These are phyloP conservation scores for Auanema sp. DNA, from an alignment of 2,888 invertebrate genomes.

Conservation along the genomic window DNA sequence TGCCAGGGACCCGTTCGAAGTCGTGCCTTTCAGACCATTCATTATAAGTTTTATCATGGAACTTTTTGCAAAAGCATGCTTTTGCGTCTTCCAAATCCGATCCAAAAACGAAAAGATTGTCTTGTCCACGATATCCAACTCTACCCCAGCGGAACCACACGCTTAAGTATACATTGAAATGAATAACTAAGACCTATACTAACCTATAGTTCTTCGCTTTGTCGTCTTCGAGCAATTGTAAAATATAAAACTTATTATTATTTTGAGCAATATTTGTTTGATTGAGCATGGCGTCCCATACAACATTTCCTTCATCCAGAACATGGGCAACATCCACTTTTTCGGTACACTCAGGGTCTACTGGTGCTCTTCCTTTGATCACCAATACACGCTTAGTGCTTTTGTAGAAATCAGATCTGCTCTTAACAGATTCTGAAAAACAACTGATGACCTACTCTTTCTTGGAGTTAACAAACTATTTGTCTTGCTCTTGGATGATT, in stretches of 20 bases:
- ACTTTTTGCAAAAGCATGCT: constrained; percentile 67
- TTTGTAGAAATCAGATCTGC: background rate
- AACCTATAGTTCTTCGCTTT: constrained; percentile 61
- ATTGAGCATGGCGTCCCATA: constrained; percentile 69
- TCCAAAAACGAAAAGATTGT: constrained; percentile 65
- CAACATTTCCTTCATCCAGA: constrained; percentile 63
- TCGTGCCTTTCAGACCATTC: constrained; percentile 49
- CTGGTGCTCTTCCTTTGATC: constrained; percentile 64
- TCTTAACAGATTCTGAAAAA: no score
- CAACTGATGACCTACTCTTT: no score
- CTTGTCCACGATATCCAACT: constrained; percentile 67
- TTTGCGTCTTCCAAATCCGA: constrained; percentile 67
- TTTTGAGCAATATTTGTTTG: constrained; percentile 69
- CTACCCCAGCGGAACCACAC: constrained; percentile 71
- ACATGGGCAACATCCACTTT: constrained; percentile 64
- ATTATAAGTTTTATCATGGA: constrained; percentile 68
- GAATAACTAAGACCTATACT: constrained; percentile 2
- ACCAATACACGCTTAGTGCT: constrained; percentile 8
- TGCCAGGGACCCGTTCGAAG: constrained; percentile 14
- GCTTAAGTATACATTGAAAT: constrained; percentile 18
- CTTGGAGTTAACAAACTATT: no score
- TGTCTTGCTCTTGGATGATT: no score
- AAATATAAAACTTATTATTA: constrained; percentile 70
- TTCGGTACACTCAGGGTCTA: constrained; percentile 65
- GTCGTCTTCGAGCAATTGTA: constrained; percentile 68